Conservation (phyloP, 2,113 vertebrate species). For the Saguinus midas region DNA sequence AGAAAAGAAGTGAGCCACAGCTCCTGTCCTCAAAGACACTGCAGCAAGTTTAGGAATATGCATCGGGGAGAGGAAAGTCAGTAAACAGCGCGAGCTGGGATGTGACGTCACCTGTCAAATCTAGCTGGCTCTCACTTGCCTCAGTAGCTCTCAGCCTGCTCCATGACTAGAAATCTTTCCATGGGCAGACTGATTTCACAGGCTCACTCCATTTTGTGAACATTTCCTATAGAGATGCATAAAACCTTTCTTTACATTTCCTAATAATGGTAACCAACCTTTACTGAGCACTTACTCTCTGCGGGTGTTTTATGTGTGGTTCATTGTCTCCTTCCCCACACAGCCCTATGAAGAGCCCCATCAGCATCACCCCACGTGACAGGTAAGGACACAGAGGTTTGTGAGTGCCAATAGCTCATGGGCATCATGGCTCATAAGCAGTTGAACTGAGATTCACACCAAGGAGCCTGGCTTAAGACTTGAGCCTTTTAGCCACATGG, state of each 20-base stretch:
- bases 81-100: fast-evolving
- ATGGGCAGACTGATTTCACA: fast-evolving
- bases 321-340: fast-evolving
- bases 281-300: not conserved
- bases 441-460: not conserved
- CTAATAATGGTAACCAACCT: not conserved
- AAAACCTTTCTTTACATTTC: not conserved
- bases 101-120: fast-evolving
- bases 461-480: not conserved
- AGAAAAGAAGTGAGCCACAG: not conserved
- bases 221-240: not conserved
- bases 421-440: not conserved
- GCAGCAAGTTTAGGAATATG: fast-evolving
- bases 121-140: not conserved
- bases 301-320: not conserved
- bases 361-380: fast-evolving
- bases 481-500: not conserved
- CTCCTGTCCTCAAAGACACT: not conserved
- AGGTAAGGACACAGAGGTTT: not conserved
- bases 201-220: not conserved
- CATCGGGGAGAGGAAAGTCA: too few relatives aligned
- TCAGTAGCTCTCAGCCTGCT: not conserved
- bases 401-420: fast-evolving
- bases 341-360: not conserved
- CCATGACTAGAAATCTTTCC: not conserved